A percentile compares a stretch with the other conserved stretches of the same genome.
These are phyloP conservation scores for Lepus europaeus DNA, from an alignment of 2,113 vertebrate genomes.

Conservation along the genomic window DNA sequence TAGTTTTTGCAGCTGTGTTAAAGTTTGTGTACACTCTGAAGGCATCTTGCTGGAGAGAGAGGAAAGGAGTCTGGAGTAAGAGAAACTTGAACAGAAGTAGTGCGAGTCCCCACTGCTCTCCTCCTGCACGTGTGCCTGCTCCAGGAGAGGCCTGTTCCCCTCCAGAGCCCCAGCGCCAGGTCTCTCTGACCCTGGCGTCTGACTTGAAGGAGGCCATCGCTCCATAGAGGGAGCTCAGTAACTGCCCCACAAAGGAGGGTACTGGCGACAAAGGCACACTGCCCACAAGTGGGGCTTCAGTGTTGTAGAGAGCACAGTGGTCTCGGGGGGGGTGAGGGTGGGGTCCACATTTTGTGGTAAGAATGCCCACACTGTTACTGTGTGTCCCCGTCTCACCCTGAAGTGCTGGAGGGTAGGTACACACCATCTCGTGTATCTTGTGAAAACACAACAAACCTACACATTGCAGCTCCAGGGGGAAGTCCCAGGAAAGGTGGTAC, in stretches of 20 bases:
- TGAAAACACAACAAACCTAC: background rate
- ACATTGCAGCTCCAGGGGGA: background rate
- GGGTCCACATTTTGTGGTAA: background rate
- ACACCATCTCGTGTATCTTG: background rate
- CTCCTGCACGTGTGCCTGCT: background rate
- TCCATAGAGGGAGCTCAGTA: background rate
- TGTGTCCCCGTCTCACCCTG: background rate
- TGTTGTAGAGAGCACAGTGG: background rate
- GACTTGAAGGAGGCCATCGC: background rate
- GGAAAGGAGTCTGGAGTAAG: background rate
- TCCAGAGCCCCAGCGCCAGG: background rate
- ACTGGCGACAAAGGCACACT: background rate
- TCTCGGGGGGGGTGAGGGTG: too few species aligned
- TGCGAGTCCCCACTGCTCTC: background rate
- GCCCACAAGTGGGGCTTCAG: background rate
- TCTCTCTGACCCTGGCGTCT: background rate
- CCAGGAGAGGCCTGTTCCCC: background rate
- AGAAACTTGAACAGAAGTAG: background rate
- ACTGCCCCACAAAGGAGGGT: too few species aligned
- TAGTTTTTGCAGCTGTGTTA: constrained; percentile 25
- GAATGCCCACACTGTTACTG: rapidly evolving
- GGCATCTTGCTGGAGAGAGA: background rate
- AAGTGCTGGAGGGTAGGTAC: background rate
- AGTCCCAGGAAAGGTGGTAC: background rate
- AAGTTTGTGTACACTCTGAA: background rate